Percentiles rank a stretch among this genome's conserved stretches.
Evolutionary conservation across 2,888 invertebrate genomes (phyloP).

Genomic region (Drosophila yooni): DNA sequence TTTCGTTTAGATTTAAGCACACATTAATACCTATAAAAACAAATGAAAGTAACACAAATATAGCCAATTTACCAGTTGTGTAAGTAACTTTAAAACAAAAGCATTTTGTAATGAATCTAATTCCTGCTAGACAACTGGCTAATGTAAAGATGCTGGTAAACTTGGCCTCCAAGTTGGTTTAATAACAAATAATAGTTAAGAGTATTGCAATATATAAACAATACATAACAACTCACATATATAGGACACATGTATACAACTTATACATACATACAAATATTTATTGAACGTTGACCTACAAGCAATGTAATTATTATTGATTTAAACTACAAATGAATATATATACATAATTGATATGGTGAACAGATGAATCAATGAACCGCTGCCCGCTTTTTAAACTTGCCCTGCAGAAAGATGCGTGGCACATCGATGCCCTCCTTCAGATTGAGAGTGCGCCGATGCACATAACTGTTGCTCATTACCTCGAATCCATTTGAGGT

Average conservation of each 20-base stretch:
- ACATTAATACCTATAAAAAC: conserved; percentile 17
- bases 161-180: conserved; percentile 11
- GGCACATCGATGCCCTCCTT: conserved; percentile 96
- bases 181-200: conserved; percentile 20
- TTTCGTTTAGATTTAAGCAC: conserved; percentile 50
- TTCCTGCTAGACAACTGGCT: conserved; percentile 12
- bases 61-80: conserved; percentile 50
- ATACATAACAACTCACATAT: conserved; percentile 26
- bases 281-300: conserved; percentile 80
- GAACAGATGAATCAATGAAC: neutral
- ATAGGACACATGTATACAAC: conserved; percentile 48
- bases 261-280: conserved; percentile 66
- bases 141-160: conserved; percentile 16
- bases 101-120: conserved; percentile 45
- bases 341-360: conserved; percentile 36
- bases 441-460: conserved; percentile 94
- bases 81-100: conserved; percentile 26
- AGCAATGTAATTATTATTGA: conserved; percentile 65
- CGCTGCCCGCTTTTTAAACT: conserved; percentile 87
- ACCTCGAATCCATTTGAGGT: conserved; percentile 89
- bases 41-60: conserved; percentile 29
- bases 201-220: conserved; percentile 21
- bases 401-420: conserved; percentile 96
- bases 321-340: conserved; percentile 58
- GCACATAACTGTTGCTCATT: conserved; percentile 90